phyloP scores from a whole-genome alignment of 1,140 invertebrate genomes.

The Agrilus planipennis region DNA sequence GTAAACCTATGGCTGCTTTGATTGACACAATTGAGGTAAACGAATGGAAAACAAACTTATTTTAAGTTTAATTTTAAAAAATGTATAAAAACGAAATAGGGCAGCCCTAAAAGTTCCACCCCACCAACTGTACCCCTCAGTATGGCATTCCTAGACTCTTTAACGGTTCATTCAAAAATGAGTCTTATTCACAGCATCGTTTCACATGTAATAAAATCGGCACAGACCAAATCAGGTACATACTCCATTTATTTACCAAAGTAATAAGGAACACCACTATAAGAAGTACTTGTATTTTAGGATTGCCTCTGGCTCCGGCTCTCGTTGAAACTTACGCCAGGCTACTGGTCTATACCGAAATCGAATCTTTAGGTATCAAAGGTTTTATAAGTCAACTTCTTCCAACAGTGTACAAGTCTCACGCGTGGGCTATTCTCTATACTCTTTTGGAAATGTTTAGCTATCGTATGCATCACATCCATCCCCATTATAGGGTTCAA shows the following conservation, averaged over 20 bases:
- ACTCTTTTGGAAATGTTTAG: constrained; percentile 94
- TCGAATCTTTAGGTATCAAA: constrained; percentile 93
- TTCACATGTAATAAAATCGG: constrained; percentile 76
- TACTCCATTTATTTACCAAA: too few species aligned
- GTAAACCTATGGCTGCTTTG: constrained; percentile 39
- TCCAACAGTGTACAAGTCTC: constrained; percentile 81
- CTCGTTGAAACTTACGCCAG: constrained; percentile 92
- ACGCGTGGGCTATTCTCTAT: constrained; percentile 90
- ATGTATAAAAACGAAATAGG: too few species aligned
- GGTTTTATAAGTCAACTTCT: constrained; percentile 88
- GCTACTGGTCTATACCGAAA: constrained; percentile 89
- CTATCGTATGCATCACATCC: constrained; percentile 90
- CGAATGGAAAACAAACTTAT: too few species aligned
- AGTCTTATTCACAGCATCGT: constrained; percentile 92
- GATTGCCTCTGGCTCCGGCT: constrained; percentile 72
- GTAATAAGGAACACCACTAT: too few species aligned
- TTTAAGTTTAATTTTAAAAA: too few species aligned
- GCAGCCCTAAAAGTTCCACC: constrained; percentile 48
- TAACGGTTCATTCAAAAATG: constrained; percentile 96
- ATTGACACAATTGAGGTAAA: constrained; percentile 80
- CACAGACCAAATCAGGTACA: constrained; percentile 72
- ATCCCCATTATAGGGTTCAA: constrained; percentile 88
- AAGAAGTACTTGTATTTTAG: too few species aligned
- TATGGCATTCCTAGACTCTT: constrained; percentile 81
- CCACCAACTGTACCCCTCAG: constrained; percentile 74